Conservation (phyloP, 2,113 vertebrate species). For the Camelus dromedarius region DNA sequence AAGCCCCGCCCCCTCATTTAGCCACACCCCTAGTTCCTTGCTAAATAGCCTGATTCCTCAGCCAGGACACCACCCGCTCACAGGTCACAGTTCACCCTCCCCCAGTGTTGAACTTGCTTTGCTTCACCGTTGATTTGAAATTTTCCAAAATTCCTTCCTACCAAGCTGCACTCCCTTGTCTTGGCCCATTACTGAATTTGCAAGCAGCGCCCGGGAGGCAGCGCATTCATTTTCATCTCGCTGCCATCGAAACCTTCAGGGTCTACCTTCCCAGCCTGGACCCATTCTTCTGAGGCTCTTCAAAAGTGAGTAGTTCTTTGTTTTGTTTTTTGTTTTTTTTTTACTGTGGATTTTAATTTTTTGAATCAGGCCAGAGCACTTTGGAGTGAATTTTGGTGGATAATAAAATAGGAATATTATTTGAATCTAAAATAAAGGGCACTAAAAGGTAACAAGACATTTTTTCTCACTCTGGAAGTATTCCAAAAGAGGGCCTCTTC, state of each 20-base stretch:
- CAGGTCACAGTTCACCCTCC: not conserved
- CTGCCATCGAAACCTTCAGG: not conserved
- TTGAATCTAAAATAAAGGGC: slow-evolving; percentile 40
- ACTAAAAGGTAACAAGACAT: not conserved
- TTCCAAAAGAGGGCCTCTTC: not conserved
- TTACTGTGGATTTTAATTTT: not conserved
- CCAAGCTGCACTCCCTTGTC: fast-evolving
- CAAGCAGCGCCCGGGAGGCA: fast-evolving
- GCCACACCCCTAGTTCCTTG: fast-evolving
- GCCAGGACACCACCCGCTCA: fast-evolving
- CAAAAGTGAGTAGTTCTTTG: not conserved
- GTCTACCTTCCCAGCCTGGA: not conserved
- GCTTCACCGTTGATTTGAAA: not conserved
- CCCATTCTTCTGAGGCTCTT: not conserved
- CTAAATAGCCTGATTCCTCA: not conserved
- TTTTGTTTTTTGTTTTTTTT: not conserved
- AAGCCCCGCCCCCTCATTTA: fast-evolving
- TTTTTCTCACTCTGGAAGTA: not conserved
- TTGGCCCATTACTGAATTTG: not conserved
- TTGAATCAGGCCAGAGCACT: not conserved
- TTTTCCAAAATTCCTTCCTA: slow-evolving; percentile 4
- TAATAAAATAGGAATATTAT: not conserved
- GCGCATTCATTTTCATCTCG: not conserved
- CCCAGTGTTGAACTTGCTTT: not conserved
- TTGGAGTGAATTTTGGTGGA: not conserved